Evolutionary conservation across 2,888 invertebrate genomes (phyloP), one percentile per base, ranked within the genome.

Genomic region (Cataglyphis altisquamis): DNA sequence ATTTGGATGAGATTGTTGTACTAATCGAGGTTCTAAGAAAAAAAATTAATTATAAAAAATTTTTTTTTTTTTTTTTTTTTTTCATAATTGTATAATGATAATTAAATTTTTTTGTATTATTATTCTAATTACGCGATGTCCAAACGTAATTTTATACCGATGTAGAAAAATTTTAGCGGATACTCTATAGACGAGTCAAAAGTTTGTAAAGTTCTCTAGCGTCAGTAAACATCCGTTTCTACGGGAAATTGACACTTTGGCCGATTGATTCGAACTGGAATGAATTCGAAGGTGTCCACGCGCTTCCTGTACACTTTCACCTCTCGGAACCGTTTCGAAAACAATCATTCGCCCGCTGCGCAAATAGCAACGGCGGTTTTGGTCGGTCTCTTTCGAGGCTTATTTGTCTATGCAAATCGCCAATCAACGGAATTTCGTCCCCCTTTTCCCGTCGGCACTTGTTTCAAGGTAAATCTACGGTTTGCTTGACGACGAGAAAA

Each of bases 391-490:
- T 80, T 80, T 80, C 88, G 45, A 39, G 70, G 92, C 94, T 93
- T 94, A 94, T 94, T 94, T 94, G 93, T 92, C 92, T 94, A 94
- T 94, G 94, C 94, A 94, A 94, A 94, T 94, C 92, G 92, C 91
- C 92, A 92, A 94, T 94, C 94, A 93, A 93, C 92, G 91, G 77
- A 21, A 41, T 60, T 64, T 21, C 85, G 18, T 29, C 29, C 29
- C 29, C 63, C 60, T 63, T 60, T 41, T 18, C 32, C 32, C 48
- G 4, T 18, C 70, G 29, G 12, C 73, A 10, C 52, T 82, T 68
- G 60, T 70, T 78, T 60, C 70, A 60, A 60, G 60, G 21, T 32
- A 57, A 32, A 45, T 8, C 25, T 18, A 45, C 32, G 57, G 21
- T 32, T 41, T 29, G 12, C 8, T 41, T 18, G 29, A 21, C 12